Percentiles rank a stretch among this genome's conserved stretches.
Evolutionary conservation across 2,888 invertebrate genomes (phyloP).

Genomic region (Nomada flava): DNA sequence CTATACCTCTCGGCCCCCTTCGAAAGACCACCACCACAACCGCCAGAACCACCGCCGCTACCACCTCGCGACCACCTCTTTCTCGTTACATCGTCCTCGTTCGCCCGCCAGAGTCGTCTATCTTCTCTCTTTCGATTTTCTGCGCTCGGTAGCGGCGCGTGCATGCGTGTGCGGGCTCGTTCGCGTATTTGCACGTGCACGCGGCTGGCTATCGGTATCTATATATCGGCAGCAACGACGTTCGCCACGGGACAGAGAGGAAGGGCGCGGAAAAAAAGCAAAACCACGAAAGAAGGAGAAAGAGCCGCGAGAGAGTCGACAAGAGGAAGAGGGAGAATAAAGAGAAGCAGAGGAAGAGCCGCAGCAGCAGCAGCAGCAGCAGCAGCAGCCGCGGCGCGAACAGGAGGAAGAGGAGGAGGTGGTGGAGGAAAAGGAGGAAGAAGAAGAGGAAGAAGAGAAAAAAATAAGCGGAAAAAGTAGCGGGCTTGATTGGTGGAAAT

Average conservation of each 20-base stretch:
- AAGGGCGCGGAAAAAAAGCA: conserved; percentile 35
- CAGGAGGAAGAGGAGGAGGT: conserved; percentile 38
- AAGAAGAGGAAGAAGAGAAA: conserved; percentile 57
- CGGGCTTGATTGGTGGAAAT: conserved; percentile 81
- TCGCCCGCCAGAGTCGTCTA: conserved; percentile 1
- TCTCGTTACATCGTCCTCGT: not conserved
- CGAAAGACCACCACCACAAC: conserved; percentile 21
- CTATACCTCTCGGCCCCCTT: conserved; percentile 68
- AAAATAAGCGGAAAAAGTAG: conserved; percentile 76
- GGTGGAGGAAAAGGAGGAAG: conserved; percentile 48
- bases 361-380: not conserved
- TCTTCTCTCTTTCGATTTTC: conserved; percentile 46
- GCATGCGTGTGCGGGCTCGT: conserved; percentile 56
- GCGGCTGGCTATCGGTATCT: conserved; percentile 25
- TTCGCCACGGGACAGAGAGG: conserved; percentile 50
- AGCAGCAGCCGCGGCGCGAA: conserved; percentile 5
- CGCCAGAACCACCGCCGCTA: conserved; percentile 5
- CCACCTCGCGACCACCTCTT: conserved; percentile 17
- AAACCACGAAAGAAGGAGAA: conserved; percentile 37
- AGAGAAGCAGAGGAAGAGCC: not conserved
- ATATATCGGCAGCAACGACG: conserved; percentile 53
- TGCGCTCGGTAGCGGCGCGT: conserved; percentile 60
- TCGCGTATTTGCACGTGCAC: conserved; percentile 52
- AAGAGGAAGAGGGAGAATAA: not conserved
- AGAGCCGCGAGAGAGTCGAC: conserved; percentile 5